phyloP scores from a whole-genome alignment of 1,140 invertebrate species.

The Myzus persicae region DNA sequence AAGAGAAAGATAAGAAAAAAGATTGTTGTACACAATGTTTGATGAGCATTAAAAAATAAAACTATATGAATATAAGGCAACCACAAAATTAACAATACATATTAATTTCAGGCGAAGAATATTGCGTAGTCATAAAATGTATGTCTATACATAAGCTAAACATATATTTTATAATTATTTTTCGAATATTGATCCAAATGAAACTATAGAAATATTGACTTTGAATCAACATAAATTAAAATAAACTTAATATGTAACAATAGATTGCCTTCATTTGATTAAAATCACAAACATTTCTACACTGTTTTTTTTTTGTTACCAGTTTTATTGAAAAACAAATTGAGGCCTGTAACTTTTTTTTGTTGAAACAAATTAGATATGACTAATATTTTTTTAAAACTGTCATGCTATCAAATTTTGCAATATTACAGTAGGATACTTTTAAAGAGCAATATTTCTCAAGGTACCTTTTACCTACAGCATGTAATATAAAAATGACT shows the following conservation, averaged over 20 bases:
- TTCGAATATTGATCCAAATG: not conserved
- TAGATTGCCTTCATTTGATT: not conserved
- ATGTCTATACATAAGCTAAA: too few species aligned
- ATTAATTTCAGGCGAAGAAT: not conserved
- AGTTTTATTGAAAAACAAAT: too few species aligned
- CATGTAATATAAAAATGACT: too few species aligned
- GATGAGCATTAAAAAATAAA: not conserved
- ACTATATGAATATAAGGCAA: not conserved
- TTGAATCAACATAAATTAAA: not conserved
- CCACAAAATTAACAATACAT: not conserved
- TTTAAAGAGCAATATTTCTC: too few species aligned
- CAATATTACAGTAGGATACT: too few species aligned
- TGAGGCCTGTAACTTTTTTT: too few species aligned
- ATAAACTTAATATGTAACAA: not conserved
- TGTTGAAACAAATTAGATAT: too few species aligned
- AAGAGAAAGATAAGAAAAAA: not conserved
- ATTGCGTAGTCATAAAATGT: not conserved
- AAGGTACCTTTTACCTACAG: too few species aligned
- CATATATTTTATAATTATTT: not conserved
- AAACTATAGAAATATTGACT: not conserved
- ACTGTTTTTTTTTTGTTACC: too few species aligned
- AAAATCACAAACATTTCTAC: not conserved
- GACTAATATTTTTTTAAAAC: too few species aligned
- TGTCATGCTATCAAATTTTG: too few species aligned
- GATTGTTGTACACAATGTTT: not conserved